Base-by-base conservation (phyloP, 2,113 vertebrate species). In the Parotia lawesii region DNA sequence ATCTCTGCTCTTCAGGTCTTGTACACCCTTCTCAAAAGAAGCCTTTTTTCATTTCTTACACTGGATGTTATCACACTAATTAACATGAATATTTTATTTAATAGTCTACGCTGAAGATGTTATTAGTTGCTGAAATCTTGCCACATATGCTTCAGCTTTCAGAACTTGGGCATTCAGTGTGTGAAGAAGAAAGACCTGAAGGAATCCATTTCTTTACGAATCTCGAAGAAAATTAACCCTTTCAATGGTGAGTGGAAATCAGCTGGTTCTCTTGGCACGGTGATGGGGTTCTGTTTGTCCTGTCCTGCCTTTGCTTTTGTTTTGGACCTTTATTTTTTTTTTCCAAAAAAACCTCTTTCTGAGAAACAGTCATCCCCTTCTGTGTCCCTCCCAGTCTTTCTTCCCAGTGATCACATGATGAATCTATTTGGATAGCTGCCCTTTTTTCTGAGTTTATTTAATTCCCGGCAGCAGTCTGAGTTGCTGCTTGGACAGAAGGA, bases 161-260 rank as follows among this genome's bases (percentile, higher is more conserved):
- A 99, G 98, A 99, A 99, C 94, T 96, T 99, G 97, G 99, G 99
- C 11, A 99, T 99, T 97, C 99, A 99, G 88, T 99, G 99, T 95
- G 99, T 99, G 90, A 98, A 98, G 96, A 99, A 99, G 97, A 99
- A 98, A 95, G 99, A 99, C 92, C 98, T 99, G 85, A 99, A 98
- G 94, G 99, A 99, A 54, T 99, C 99, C 1, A 98, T 99, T 95
- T 61, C 98, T 92, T 98, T 98, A 97, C 98, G 99, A 94, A 98
- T 99, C 80, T 96, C 94, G 6, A 98, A 98, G 97, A 98, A 98
- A 84, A 99, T 99, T 96, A 99, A 99, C 97, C 99, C 99, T 61
- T 99, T 99, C 94, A 98, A 94, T 84, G 99, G 99, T 99, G 96
- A 99, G 98, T 97, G 79, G 76, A 60, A n/a, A 10, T 65, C 40